A percentile compares a stretch with the other conserved stretches of the same genome.
Conservation (phyloP, 2,888 invertebrate genomes). For the Xylophagus ater region DNA sequence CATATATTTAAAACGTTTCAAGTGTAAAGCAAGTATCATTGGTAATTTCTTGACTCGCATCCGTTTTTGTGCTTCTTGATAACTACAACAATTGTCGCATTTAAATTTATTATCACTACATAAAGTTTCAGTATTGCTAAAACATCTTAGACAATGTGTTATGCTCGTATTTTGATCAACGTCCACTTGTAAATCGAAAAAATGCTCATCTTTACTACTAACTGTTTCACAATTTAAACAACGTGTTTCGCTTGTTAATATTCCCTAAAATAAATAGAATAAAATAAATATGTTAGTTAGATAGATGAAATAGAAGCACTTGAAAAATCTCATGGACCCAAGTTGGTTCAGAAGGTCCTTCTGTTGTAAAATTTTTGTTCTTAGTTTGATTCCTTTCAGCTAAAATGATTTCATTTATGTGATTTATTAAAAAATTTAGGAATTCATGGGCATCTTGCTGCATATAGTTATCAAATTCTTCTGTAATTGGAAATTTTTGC, state of each 20-base stretch:
- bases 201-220: conserved; percentile 98
- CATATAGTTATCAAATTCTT: conserved; percentile 99
- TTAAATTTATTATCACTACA: conserved; percentile 99
- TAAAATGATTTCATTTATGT: conserved; percentile 94
- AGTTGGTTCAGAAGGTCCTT: conserved; percentile 65
- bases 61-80: conserved; percentile 97
- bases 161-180: conserved; percentile 99
- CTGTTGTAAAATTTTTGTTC: conserved; percentile 28
- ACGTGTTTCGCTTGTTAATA: conserved; percentile 95
- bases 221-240: conserved; percentile 99
- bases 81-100: conserved; percentile 98
- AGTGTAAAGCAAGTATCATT: conserved; percentile 91
- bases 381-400: conserved; percentile 47
- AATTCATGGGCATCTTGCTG: conserved; percentile 99
- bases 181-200: conserved; percentile 97
- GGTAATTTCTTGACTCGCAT: conserved; percentile 98
- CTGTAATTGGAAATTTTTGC: conserved; percentile 45
- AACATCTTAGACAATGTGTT: conserved; percentile 94
- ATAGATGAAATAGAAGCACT: conserved; percentile 18
- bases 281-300: background rate
- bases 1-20: conserved; percentile 96
- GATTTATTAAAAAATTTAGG: conserved; percentile 96
- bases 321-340: conserved; percentile 99
- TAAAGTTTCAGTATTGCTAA: conserved; percentile 96
- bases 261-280: conserved; percentile 77